Base-by-base conservation (phyloP, 2,113 vertebrate species). In the Gallinago media region DNA sequence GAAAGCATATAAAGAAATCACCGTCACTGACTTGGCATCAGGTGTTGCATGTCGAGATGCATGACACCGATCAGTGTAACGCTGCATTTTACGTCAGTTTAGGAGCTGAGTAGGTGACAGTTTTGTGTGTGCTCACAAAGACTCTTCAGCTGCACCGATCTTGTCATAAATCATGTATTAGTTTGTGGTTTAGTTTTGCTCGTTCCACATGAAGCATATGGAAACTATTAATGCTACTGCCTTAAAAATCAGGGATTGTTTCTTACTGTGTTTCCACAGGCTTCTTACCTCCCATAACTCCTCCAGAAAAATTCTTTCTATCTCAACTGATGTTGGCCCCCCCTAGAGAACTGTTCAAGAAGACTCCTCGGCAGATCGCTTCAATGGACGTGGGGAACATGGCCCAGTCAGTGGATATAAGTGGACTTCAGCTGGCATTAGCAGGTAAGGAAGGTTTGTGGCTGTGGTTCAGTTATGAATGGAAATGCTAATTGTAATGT, bases 321-420 rank as follows among this genome's bases (percentile, higher is more conserved):
- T 99, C 99, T 29, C 99, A 99, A 71, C 98, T 99, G 82, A 99
- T 99, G 99, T 84, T 99, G 96, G 99, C 99, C 12, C 99, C 99
- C 10, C 99, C 99, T 36, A 98, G 99, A 74, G 99, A 99, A 21
- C 98, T 99, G 38, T 99, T 99, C 97, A 99, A 99, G 98, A 99
- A 99, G 97, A 99, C 99, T 3, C 99, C 99, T 27, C 97, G 99
- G 25, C 99, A 99, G 97, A 99, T 99, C 8, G 99, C 99, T 9
- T 97, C 99, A 22, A 99, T 99, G 99, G 99, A 99, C 0, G 98
- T 99, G 6, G 98, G 99, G 59, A 99, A 98, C 97, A 98, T 99
- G 98, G 98, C 99, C 9, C 99, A 99, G 95, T 97, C 98, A 5
- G 98, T 99, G 56, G 99, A 99, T 95, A 99, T 99, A 70, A 99